These are phyloP conservation scores for Mesochorus sp. DNA, from an alignment of 2,888 invertebrate species.

Conservation along the genomic window DNA sequence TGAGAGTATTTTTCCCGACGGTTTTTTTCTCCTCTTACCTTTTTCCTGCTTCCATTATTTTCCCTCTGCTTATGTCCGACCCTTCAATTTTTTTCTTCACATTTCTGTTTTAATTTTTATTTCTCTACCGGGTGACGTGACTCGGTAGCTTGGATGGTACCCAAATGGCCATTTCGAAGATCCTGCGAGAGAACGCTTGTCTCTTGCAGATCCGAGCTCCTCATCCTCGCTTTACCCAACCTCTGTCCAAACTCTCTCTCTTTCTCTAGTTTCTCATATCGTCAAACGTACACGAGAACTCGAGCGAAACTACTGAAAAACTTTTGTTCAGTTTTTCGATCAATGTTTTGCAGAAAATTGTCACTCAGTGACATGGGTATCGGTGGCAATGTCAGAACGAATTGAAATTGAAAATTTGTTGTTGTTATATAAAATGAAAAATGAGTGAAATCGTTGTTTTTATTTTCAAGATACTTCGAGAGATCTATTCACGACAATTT, in stretches of 20 bases:
- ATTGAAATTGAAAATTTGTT: too few relatives aligned
- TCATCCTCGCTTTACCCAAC: conserved; percentile 10
- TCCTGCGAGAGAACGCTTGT: conserved; percentile 40
- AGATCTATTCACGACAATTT: too few relatives aligned
- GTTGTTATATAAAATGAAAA: too few relatives aligned
- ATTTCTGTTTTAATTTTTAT: conserved; percentile 24
- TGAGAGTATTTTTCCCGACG: background rate
- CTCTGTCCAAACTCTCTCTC: background rate
- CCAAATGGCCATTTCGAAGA: conserved; percentile 57
- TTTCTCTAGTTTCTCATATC: conserved; percentile 1
- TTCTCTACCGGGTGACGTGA: conserved; percentile 10
- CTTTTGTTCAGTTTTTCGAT: conserved; percentile 16
- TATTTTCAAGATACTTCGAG: too few relatives aligned
- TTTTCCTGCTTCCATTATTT: conserved; percentile 7
- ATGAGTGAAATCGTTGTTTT: too few relatives aligned
- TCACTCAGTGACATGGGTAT: background rate
- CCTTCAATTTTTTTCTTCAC: background rate
- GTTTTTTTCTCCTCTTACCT: background rate
- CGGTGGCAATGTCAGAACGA: too few relatives aligned
- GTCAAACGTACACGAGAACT: conserved; percentile 11
- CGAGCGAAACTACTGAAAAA: conserved; percentile 38
- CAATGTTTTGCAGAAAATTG: background rate
- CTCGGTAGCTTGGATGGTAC: conserved; percentile 54
- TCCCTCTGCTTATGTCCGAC: conserved; percentile 17
- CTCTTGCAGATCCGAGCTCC: conserved; percentile 26